These are phyloP conservation scores for Percopsis omiscomaycus DNA, from an alignment of 2,797 vertebrate genomes.

Conservation along the genomic window DNA sequence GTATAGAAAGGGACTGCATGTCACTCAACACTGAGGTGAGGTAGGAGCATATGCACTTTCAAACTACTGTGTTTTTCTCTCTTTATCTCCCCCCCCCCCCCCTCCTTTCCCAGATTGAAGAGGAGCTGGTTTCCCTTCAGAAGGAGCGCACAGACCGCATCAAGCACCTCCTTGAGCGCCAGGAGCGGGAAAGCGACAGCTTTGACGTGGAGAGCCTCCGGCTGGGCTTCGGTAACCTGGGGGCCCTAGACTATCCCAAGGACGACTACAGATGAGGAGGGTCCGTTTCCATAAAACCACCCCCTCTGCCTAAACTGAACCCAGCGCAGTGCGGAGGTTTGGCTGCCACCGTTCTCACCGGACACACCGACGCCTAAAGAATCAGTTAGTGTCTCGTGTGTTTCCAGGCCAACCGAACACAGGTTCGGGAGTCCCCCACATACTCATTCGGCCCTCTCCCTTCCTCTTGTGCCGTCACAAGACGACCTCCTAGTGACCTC, in stretches of 20 bases:
- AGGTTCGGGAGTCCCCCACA: slow-evolving; percentile 32
- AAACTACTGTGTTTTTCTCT: not conserved
- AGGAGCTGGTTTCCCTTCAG: slow-evolving; percentile 97
- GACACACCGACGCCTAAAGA: slow-evolving; percentile 11
- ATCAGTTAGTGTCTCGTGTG: slow-evolving; percentile 26
- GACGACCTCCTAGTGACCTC: slow-evolving; percentile 74
- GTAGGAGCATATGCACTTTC: too few relatives aligned
- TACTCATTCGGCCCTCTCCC: slow-evolving; percentile 81
- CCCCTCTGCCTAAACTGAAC: slow-evolving; percentile 56
- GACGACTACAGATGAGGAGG: slow-evolving; percentile 97
- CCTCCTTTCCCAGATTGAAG: slow-evolving; percentile 88
- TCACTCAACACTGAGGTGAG: too few relatives aligned
- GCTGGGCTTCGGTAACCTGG: slow-evolving; percentile 93
- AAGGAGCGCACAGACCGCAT: slow-evolving; percentile 97
- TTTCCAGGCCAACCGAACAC: slow-evolving; percentile 42
- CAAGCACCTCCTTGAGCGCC: slow-evolving; percentile 92
- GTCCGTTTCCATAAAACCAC: slow-evolving; percentile 65
- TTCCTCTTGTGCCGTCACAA: slow-evolving; percentile 78
- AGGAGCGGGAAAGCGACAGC: slow-evolving; percentile 92
- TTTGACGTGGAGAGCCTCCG: slow-evolving; percentile 98
- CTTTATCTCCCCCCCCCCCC: not conserved
- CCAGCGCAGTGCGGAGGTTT: slow-evolving; percentile 39
- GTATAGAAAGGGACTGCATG: too few relatives aligned
- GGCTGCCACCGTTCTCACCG: slow-evolving; percentile 48
- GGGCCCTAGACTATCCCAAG: slow-evolving; percentile 93